These are phyloP conservation scores for Adelognathus sp. DNA, from an alignment of 2,888 invertebrate species.

Conservation along the genomic window DNA sequence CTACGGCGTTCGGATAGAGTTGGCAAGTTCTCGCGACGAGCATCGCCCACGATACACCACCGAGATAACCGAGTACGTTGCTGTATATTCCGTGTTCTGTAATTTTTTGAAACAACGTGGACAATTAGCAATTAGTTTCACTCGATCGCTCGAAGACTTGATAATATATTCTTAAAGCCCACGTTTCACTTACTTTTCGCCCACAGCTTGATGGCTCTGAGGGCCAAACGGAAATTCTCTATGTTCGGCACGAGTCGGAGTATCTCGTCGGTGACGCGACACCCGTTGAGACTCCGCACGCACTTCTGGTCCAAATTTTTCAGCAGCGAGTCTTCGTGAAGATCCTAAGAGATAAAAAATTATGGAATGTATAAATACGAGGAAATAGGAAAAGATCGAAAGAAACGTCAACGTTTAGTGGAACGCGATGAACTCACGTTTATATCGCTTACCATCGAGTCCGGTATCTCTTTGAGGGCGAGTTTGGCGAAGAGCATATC, in stretches of 20 bases:
- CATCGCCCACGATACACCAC: conserved; percentile 99
- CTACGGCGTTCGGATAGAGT: conserved; percentile 97
- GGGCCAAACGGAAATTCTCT: conserved; percentile 95
- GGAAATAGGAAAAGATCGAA: not conserved
- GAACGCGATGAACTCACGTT: not conserved
- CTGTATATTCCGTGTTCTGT: conserved; percentile 98
- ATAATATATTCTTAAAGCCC: not conserved
- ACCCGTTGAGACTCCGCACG: conserved; percentile 98
- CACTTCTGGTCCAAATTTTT: conserved; percentile 98
- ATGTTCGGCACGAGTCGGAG: conserved; percentile 96
- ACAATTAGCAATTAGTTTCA: not conserved
- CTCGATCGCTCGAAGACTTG: not conserved
- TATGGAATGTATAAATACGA: too few species aligned
- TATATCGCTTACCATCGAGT: conserved; percentile 83
- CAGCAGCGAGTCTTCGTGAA: conserved; percentile 94
- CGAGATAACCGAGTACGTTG: conserved; percentile 98
- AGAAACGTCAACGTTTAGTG: not conserved
- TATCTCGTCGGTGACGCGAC: conserved; percentile 99
- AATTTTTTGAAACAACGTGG: conserved; percentile 63
- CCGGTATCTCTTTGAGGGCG: conserved; percentile 97
- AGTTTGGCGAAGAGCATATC: conserved; percentile 98
- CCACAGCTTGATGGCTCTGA: conserved; percentile 98
- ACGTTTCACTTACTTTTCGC: conserved; percentile 91
- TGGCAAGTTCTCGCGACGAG: conserved; percentile 99
- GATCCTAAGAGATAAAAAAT: conserved; percentile 85